Base-by-base conservation (phyloP, 2,888 invertebrate species). In the Lithophane socia region DNA sequence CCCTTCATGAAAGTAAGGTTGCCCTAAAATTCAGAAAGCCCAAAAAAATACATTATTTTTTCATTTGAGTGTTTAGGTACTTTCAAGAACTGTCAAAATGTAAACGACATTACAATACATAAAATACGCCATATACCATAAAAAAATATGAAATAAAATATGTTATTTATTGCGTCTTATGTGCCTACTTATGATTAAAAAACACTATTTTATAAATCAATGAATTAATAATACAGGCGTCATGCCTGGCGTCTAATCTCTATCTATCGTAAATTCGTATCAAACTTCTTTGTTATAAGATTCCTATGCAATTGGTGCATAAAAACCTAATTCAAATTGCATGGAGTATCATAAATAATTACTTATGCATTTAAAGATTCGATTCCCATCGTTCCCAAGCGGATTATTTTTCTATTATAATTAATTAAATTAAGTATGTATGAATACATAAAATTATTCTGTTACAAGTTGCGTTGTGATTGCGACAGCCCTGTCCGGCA, bases 1-100 rank as follows among this genome's bases (percentile, higher is more conserved):
- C 89, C 87, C 88, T 86, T 77, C 54, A 24, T 58, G 24, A 61
- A 60, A 47, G 63, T 68, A 88, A 74, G 87, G 87, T 77, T 88
- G 81, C 70, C 81, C 65, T 66, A 49, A 66, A 61, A 47, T 54
- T 37, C 3, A 16, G 54, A 54, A 60, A 0, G 10, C 29, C 29
- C 29, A 37, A 18, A 42, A 54, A 67, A n/a, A 7, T 5, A n/a
- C n/a, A 44, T 29, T 29, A 16, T 21, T 21, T 4, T 37, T 16
- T 16, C 3, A 9, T 37, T 37, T 16, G 3, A 16, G 10, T n/a
- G n/a, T 37, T 9, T 37, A 37, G 2, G 29, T 29, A 29, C 29
- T 42, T 16, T 7, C 56, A 13, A n/a, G 16, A 16, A n/a, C n/a
- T n/a, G n/a, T n/a, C 47, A 47, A 16, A 13, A 37, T 58, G 24